A percentile compares a stretch with the other conserved stretches of the same genome.
Conservation (phyloP, 2,888 invertebrate genomes). For the Epinotia bilunana region DNA sequence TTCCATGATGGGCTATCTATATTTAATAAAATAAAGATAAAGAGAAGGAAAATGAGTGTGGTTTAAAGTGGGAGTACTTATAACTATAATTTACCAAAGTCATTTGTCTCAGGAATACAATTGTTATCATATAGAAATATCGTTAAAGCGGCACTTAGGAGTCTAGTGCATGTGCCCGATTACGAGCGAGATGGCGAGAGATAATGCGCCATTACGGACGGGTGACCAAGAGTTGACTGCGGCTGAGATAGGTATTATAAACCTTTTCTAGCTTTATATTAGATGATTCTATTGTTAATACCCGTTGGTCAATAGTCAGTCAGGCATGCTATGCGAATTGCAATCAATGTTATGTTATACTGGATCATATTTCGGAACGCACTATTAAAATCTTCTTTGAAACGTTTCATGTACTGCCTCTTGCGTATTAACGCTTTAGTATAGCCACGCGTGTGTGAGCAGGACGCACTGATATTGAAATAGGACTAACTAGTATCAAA, state of each 20-base stretch:
- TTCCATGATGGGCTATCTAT: neutral
- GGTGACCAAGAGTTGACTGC: constrained; percentile 9
- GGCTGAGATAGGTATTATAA: neutral
- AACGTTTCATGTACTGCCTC: too few relatives aligned
- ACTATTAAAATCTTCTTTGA: too few relatives aligned
- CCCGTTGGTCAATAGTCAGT: neutral
- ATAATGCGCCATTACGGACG: constrained; percentile 73
- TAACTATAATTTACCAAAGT: constrained; percentile 12
- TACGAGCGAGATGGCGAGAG: constrained; percentile 63
- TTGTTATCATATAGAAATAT: constrained; percentile 45
- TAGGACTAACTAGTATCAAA: too few relatives aligned
- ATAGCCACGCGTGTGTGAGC: too few relatives aligned
- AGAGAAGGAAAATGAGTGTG: neutral
- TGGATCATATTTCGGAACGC: too few relatives aligned
- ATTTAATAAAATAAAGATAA: neutral
- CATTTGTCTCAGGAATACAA: constrained; percentile 42
- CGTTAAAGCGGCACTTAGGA: constrained; percentile 44
- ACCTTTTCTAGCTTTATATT: neutral
- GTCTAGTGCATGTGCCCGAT: constrained; percentile 57
- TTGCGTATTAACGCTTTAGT: too few relatives aligned
- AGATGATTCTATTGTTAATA: neutral
- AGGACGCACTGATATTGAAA: too few relatives aligned
- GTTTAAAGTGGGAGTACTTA: neutral
- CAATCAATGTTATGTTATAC: too few relatives aligned
- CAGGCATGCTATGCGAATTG: too few relatives aligned